Evolutionary conservation across 2,888 invertebrate genomes (phyloP).

Genomic region (Graphium colonna): DNA sequence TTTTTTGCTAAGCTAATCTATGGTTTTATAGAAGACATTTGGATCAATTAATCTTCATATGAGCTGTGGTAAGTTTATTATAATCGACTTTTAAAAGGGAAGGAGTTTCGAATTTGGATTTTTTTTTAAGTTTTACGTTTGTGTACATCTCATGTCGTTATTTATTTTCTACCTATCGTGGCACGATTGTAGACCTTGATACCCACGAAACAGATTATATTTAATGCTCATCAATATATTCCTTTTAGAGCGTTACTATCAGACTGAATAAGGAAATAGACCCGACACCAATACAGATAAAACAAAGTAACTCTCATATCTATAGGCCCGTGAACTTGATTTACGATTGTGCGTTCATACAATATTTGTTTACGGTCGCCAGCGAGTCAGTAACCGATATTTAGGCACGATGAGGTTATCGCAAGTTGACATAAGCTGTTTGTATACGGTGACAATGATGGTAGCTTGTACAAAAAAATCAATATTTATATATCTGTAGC

Average conservation of each 20-base stretch:
- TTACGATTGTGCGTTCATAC: constrained; percentile 3
- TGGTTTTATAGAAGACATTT: no score
- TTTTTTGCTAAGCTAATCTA: no score
- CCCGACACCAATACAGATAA: background rate
- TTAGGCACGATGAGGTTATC: constrained; percentile 21
- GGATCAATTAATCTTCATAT: no score
- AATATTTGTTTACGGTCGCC: constrained; percentile 16
- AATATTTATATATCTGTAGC: no score
- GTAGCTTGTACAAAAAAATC: no score
- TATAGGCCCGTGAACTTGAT: constrained; percentile 14
- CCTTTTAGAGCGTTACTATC: background rate
- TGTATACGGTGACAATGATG: background rate
- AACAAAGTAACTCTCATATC: constrained; percentile 7
- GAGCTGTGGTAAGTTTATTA: no score
- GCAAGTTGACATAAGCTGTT: background rate
- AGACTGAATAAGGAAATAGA: background rate
- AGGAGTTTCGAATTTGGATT: no score
- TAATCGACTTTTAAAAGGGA: no score
- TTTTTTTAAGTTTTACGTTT: no score
- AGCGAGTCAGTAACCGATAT: constrained; percentile 7
- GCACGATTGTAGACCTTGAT: background rate
- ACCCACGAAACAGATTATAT: background rate
- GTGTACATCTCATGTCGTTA: no score
- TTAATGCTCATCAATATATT: background rate
- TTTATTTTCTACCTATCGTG: background rate